Percentiles rank a stretch among this genome's conserved stretches.
These are phyloP conservation scores for Lerema accius DNA, from an alignment of 1,140 invertebrate genomes.

Conservation along the genomic window DNA sequence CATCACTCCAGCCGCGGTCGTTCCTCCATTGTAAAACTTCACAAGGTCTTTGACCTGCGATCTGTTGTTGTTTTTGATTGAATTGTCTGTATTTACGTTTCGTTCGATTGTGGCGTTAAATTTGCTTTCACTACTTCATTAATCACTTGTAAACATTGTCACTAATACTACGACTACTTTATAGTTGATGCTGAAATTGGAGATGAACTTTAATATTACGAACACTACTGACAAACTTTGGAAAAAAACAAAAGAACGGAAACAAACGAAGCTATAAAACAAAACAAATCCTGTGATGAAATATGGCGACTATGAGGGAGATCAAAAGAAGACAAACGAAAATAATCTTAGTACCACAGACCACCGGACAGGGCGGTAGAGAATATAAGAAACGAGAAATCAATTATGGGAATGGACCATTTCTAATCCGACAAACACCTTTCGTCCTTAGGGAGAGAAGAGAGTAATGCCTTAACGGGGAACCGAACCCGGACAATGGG, in stretches of 20 bases:
- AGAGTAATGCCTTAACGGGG: slow-evolving; percentile 31
- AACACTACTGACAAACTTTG: background rate
- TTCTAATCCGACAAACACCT: slow-evolving; percentile 35
- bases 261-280: background rate
- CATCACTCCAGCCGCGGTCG: slow-evolving; percentile 23
- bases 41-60: slow-evolving; percentile 6
- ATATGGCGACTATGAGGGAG: background rate
- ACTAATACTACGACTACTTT: background rate
- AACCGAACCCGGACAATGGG: slow-evolving; percentile 37
- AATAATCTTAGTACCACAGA: background rate
- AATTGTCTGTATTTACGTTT: slow-evolving; percentile 27
- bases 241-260: background rate
- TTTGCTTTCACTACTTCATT: too few species aligned
- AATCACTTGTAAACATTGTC: too few species aligned
- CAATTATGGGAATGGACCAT: slow-evolving; percentile 8
- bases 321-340: slow-evolving; percentile 3
- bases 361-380: slow-evolving; percentile 11
- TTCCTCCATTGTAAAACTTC: slow-evolving; percentile 15
- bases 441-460: slow-evolving; percentile 21
- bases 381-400: slow-evolving; percentile 14
- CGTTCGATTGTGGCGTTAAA: background rate
- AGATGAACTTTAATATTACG: background rate
- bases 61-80: background rate
- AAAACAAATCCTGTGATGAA: background rate
- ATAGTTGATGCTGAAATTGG: too few species aligned